Base-by-base conservation (phyloP, 2,888 invertebrate species). In the Drosophila affinis region DNA sequence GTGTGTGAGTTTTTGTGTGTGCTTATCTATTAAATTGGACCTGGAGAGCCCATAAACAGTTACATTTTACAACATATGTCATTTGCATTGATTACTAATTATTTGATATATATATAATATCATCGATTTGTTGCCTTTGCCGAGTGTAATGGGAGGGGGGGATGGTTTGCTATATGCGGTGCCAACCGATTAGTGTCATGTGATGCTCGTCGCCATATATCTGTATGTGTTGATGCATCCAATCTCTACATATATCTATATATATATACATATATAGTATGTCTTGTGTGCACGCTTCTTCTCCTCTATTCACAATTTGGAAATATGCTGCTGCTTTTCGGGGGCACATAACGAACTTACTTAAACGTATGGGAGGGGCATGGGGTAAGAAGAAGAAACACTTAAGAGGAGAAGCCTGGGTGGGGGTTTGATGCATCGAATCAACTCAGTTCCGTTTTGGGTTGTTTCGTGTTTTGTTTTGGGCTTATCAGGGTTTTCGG, bases 71-170 rank as follows among this genome's bases (percentile, higher is more conserved):
- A 29, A 56, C 18, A 39, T 39, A 17, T 34, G 29, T 39, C 39
- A 39, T 39, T 39, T 39, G 54, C 34, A 39, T 46, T 46, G 46
- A 46, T 18, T 17, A 46, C 3, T 17, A 17, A 46, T 17, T 18
- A 46, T 7, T 17, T 67, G 51, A 57, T 57, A 59, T 57, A 59
- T 65, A 61, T 52, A 12, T 61, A 49, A 46, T 21, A 45, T 39
- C 39, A 39, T 39, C 14, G 29, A 29, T 29, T 29, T 29, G 29
- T 9, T 29, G 29, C 29, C 29, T 29, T 29, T 29, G 29, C 9
- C 9, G 29, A 29, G 7, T 1, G 29, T 29, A 24, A 24, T 5
- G 24, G 24, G 24, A 24, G 24, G 24, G 24, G 24, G 24, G 5
- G 24, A 7, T 9, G 29, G 27, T 27, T 27, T 29, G 7, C 29